Percentiles rank a stretch among this genome's conserved stretches.
Evolutionary conservation across 2,113 vertebrate species (phyloP).

Genomic region (Ammospiza caudacuta): DNA sequence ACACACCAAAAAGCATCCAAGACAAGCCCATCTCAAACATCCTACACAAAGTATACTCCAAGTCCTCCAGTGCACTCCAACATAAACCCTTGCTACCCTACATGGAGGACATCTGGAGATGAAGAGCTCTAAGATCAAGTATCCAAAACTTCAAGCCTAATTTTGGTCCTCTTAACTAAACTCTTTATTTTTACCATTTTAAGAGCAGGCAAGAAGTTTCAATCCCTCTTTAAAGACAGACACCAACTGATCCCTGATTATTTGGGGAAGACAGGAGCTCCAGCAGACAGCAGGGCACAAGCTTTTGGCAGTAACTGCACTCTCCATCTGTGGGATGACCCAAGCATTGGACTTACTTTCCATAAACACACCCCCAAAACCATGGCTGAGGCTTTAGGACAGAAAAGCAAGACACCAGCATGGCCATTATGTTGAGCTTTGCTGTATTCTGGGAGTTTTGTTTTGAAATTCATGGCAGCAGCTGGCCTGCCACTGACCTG

Average conservation of each 20-base stretch:
- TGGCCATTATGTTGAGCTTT: neutral
- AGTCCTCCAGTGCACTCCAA: neutral
- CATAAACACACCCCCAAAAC: neutral
- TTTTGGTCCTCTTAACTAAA: neutral
- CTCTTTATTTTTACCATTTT: neutral
- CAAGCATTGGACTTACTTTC: neutral
- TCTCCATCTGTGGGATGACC: neutral
- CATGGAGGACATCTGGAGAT: neutral
- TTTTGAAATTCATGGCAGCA: neutral
- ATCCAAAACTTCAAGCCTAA: neutral
- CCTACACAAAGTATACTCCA: neutral
- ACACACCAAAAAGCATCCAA: neutral
- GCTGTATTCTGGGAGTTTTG: neutral
- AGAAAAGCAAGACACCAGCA: neutral
- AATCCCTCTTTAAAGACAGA: neutral
- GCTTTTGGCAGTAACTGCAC: neutral
- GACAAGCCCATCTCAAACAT: neutral
- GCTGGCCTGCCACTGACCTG: neutral
- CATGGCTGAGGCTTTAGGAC: rapidly evolving
- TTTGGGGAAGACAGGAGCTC: neutral
- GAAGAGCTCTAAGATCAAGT: neutral
- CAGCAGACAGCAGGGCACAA: neutral
- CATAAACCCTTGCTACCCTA: neutral
- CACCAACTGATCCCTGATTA: neutral
- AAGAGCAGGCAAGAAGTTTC: neutral